A percentile compares a stretch with the other conserved stretches of the same genome.
These are phyloP conservation scores for Pseudorasbora parva DNA, from an alignment of 2,113 vertebrate species.

Conservation along the genomic window DNA sequence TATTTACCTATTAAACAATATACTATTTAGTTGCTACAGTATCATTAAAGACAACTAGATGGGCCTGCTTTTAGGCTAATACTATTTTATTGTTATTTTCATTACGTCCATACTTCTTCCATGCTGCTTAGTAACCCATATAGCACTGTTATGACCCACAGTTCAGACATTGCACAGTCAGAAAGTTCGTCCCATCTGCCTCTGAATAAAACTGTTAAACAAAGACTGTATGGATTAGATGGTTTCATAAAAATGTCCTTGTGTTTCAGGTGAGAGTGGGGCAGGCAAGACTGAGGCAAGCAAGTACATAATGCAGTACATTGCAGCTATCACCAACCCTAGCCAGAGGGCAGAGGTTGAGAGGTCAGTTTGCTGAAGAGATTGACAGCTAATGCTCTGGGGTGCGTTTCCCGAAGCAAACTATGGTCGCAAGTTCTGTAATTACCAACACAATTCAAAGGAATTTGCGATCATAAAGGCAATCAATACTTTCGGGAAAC, in stretches of 20 bases:
- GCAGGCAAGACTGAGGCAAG: conserved; percentile 94
- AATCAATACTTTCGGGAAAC: no score
- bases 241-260: not conserved
- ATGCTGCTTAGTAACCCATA: not conserved
- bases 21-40: no score
- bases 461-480: no score
- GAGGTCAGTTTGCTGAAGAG: conserved; percentile 76
- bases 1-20: no score
- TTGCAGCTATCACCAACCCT: conserved; percentile 92
- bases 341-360: conserved; percentile 87
- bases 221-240: not conserved
- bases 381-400: not conserved
- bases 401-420: no score
- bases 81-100: not conserved
- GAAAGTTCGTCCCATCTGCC: not conserved
- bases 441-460: no score
- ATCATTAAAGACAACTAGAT: no score
- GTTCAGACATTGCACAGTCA: not conserved
- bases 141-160: not conserved
- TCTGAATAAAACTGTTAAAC: not conserved
- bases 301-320: conserved; percentile 96
- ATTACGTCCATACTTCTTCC: not conserved
- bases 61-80: not conserved
- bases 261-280: conserved; percentile 86
- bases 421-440: no score